Percentiles rank a stretch among this genome's conserved stretches.
Evolutionary conservation across 2,888 invertebrate species (phyloP).

Genomic region (Drosophila yooni): DNA sequence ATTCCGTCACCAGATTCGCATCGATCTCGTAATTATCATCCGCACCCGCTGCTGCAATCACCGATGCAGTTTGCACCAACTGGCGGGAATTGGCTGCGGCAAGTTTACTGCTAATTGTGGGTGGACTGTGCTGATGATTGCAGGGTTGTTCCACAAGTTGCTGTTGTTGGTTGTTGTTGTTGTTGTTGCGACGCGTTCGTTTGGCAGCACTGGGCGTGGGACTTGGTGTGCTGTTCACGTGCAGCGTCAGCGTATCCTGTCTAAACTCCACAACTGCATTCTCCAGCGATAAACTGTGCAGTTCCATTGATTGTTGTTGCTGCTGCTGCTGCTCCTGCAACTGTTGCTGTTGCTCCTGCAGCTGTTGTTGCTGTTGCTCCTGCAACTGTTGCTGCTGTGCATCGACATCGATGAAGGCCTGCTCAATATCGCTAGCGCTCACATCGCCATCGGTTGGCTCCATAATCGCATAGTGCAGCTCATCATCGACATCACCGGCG

Average conservation of each 20-base stretch:
- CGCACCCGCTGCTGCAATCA: constrained; percentile 78
- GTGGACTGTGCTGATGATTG: constrained; percentile 57
- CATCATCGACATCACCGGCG: constrained; percentile 73
- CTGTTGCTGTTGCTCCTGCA: constrained; percentile 26
- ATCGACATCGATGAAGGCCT: constrained; percentile 64
- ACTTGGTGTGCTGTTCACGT: constrained; percentile 57
- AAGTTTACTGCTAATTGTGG: constrained; percentile 63
- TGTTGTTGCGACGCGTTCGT: constrained; percentile 51
- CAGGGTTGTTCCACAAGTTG: constrained; percentile 58
- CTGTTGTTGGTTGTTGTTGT: constrained; percentile 22
- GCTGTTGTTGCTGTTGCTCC: constrained; percentile 29
- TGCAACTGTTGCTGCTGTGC: constrained; percentile 34
- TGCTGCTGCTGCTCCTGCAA: constrained; percentile 40
- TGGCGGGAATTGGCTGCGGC: constrained; percentile 74
- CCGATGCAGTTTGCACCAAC: constrained; percentile 80
- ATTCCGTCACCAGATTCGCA: constrained; percentile 83
- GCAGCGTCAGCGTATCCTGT: constrained; percentile 59
- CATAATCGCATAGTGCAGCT: constrained; percentile 80
- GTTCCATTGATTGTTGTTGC: constrained; percentile 47
- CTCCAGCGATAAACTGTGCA: constrained; percentile 67
- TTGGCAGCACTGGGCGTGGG: constrained; percentile 65
- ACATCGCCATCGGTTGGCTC: constrained; percentile 71
- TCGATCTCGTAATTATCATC: constrained; percentile 83
- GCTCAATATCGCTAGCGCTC: constrained; percentile 73
- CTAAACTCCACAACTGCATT: constrained; percentile 70